Conservation (phyloP, 2,113 vertebrate genomes). For the Chionomys nivalis region DNA sequence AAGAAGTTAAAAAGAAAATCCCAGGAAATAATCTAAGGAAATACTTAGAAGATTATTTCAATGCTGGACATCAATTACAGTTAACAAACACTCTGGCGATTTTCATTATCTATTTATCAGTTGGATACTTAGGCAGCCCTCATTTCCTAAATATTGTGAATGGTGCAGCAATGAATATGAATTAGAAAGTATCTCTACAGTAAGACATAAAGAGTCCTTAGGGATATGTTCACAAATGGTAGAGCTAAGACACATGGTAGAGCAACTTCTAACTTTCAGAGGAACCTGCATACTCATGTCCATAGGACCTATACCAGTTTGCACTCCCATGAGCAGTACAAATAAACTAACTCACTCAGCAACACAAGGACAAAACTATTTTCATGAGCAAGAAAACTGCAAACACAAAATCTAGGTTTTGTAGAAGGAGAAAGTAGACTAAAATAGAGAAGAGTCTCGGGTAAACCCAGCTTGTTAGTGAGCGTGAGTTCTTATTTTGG, state of each 20-base stretch:
- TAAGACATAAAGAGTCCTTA: neutral
- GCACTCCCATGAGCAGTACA: neutral
- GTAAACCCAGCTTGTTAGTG: neutral
- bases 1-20: conserved; percentile 36
- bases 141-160: neutral
- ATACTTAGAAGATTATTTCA: neutral
- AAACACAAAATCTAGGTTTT: neutral
- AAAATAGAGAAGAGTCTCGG: neutral
- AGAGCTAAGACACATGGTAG: neutral
- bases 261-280: neutral
- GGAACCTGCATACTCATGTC: neutral
- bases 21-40: neutral
- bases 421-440: neutral
- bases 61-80: neutral
- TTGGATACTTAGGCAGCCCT: neutral
- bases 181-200: neutral
- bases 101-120: neutral
- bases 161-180: neutral
- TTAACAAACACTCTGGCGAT: neutral
- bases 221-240: no score
- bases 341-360: neutral
- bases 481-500: neutral
- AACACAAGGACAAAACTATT: neutral
- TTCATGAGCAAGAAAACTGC: neutral
- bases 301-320: no score